These are phyloP conservation scores for Tenthredo mesomela DNA, from an alignment of 2,888 invertebrate species.

Conservation along the genomic window DNA sequence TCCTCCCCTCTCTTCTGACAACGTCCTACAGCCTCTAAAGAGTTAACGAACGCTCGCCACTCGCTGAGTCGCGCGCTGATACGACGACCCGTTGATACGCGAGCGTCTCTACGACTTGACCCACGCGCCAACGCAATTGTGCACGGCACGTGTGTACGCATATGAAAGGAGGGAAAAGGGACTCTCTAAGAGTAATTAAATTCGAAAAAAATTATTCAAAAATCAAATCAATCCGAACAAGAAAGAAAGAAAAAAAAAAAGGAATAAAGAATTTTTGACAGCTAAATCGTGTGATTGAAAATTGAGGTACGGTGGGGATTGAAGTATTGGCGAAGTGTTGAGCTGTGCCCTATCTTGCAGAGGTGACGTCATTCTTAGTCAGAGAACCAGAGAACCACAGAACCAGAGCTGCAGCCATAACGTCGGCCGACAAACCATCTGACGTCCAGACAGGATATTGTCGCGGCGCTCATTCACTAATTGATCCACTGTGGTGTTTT, in stretches of 20 bases:
- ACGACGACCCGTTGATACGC: constrained; percentile 65
- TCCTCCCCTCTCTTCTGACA: constrained; percentile 46
- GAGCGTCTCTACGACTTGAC: constrained; percentile 68
- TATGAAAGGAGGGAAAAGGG: neutral
- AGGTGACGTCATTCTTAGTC: constrained; percentile 45
- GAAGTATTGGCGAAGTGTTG: constrained; percentile 4
- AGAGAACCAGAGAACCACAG: constrained; percentile 32
- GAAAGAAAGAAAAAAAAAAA: neutral
- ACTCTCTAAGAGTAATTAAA: neutral
- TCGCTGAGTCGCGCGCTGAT: constrained; percentile 42
- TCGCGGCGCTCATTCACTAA: constrained; percentile 74
- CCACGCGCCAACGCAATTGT: constrained; percentile 75
- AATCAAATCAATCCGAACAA: neutral
- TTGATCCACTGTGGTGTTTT: constrained; percentile 74
- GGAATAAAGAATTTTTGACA: neutral
- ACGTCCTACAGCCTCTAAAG: constrained; percentile 38
- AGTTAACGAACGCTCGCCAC: constrained; percentile 49
- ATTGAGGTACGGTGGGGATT: neutral
- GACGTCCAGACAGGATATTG: constrained; percentile 73
- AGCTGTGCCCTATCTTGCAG: constrained; percentile 10
- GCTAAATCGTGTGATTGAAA: neutral
- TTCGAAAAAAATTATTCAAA: neutral
- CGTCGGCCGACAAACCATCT: constrained; percentile 48
- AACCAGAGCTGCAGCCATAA: constrained; percentile 13
- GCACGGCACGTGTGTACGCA: constrained; percentile 49